phyloP scores from a whole-genome alignment of 2,113 vertebrate genomes.

The Gracilinanus agilis region DNA sequence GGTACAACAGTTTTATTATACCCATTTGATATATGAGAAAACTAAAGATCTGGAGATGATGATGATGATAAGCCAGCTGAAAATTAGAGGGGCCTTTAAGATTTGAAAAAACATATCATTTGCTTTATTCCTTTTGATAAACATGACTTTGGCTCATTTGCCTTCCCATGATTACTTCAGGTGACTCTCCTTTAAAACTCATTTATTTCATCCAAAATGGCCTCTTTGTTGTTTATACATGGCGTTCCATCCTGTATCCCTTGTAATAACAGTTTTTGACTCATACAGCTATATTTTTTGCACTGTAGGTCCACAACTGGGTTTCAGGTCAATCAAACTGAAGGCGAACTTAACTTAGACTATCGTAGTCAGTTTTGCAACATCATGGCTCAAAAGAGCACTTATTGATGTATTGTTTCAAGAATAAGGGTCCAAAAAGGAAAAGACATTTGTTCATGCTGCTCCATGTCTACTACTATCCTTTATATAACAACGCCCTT shows the following conservation, averaged over 20 bases:
- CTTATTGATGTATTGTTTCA: too few species aligned
- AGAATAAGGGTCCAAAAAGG: background rate
- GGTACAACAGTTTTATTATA: background rate
- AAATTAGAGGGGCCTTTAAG: background rate
- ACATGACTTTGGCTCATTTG: background rate
- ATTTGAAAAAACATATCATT: background rate
- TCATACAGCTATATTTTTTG: background rate
- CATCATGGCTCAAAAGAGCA: too few species aligned
- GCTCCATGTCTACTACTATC: background rate
- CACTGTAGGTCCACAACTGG: background rate
- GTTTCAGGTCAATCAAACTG: background rate
- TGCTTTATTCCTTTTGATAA: background rate
- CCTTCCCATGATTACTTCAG: background rate
- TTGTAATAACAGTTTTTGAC: background rate
- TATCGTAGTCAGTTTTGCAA: too few species aligned
- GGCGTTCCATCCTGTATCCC: background rate
- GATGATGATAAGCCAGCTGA: background rate
- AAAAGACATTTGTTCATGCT: background rate
- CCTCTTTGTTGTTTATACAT: background rate
- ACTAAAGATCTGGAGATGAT: background rate
- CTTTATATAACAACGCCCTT: background rate
- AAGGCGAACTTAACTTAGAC: too few species aligned
- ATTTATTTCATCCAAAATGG: background rate
- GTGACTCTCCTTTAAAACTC: background rate
- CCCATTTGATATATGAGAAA: background rate